Conservation (phyloP, 2,113 vertebrate genomes). For the rabbit (Oryctolagus cuniculus) region mOryCun1.1 NC_091433.1:149318001-149318500, state of each 20-base stretch:
- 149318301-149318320: constrained; percentile 26
- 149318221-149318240: constrained; percentile 63
- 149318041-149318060: background rate
- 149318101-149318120: constrained; percentile 53
- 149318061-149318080: background rate
- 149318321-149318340: background rate
- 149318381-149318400: background rate
- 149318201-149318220: constrained; percentile 35
- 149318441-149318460: background rate
- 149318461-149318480: background rate
- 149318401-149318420: background rate
- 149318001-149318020: too few relatives aligned
- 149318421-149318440: background rate
- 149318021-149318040: too few relatives aligned
- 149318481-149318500: background rate
- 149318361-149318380: background rate
- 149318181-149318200: constrained; percentile 64
- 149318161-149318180: constrained; percentile 57
- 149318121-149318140: constrained; percentile 65
- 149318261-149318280: constrained; percentile 62
- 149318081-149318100: constrained; percentile 6
- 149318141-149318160: constrained; percentile 63
- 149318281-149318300: constrained; percentile 47
- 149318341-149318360: constrained; percentile 49
- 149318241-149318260: constrained; percentile 58